Conservation (phyloP, 2,797 vertebrate genomes). For the Catamblyrhynchus diadema region DNA sequence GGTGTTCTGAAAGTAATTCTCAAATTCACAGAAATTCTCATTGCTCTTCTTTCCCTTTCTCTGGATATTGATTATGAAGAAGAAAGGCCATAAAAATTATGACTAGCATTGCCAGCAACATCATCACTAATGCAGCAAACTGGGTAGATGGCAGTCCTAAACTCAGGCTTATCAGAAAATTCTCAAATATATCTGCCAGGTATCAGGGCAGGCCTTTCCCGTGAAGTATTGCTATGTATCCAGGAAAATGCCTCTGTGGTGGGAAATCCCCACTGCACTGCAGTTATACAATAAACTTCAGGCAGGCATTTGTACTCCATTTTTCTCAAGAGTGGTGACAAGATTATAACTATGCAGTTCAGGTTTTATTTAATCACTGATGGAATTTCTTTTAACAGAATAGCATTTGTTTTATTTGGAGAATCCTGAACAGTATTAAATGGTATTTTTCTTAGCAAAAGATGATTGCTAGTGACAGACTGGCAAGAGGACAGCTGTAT, state of each 20-base stretch:
- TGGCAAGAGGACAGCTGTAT: neutral
- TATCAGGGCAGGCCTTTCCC: neutral
- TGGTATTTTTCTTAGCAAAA: neutral
- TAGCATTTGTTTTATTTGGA: neutral
- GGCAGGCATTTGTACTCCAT: neutral
- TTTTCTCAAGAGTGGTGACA: neutral
- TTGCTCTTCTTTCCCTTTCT: neutral
- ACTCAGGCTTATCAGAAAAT: neutral
- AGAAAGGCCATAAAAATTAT: neutral
- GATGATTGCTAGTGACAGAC: neutral
- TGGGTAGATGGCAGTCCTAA: neutral
- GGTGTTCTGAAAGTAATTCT: neutral
- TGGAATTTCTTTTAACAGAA: neutral
- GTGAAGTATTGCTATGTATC: neutral
- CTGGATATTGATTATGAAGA: neutral
- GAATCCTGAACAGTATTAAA: neutral
- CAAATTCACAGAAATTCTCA: neutral
- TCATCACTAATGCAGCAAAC: neutral
- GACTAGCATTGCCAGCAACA: neutral
- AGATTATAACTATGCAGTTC: neutral
- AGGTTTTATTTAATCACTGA: neutral
- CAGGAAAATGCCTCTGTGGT: neutral
- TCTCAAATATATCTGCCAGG: neutral
- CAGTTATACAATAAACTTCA: neutral
- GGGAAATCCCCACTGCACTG: neutral